Evolutionary conservation across 1,140 invertebrate species (phyloP).

Genomic region (Ctenoplectra terminalis): DNA sequence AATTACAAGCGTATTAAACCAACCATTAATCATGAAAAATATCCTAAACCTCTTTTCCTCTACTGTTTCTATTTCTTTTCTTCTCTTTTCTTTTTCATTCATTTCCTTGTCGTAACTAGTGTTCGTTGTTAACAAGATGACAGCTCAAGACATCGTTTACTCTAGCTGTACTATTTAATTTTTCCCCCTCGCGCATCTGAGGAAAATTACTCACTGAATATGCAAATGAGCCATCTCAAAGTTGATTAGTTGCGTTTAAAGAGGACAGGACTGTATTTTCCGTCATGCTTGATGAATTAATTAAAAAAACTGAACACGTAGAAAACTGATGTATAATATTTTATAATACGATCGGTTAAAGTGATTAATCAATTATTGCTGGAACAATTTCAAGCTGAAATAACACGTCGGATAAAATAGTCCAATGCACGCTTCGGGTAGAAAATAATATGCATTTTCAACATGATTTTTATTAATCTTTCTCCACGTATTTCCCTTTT

Average conservation of each 20-base stretch:
- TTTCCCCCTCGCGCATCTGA: background rate
- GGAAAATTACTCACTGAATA: conserved; percentile 5
- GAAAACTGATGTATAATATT: background rate
- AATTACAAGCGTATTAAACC: no score
- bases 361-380: background rate
- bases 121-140: background rate
- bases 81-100: background rate
- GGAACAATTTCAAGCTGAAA: background rate
- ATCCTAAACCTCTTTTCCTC: no score
- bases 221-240: background rate
- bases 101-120: background rate
- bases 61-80: no score
- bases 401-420: background rate
- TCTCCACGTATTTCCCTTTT: background rate
- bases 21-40: no score
- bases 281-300: background rate
- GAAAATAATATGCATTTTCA: background rate
- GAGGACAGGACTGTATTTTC: background rate
- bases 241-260: conserved; percentile 8
- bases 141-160: background rate
- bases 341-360: background rate
- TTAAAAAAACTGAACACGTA: no score
- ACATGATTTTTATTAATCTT: background rate
- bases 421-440: background rate
- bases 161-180: background rate